Base-by-base conservation (phyloP, 2,113 vertebrate species). In the Vulpes ferrilata region DNA sequence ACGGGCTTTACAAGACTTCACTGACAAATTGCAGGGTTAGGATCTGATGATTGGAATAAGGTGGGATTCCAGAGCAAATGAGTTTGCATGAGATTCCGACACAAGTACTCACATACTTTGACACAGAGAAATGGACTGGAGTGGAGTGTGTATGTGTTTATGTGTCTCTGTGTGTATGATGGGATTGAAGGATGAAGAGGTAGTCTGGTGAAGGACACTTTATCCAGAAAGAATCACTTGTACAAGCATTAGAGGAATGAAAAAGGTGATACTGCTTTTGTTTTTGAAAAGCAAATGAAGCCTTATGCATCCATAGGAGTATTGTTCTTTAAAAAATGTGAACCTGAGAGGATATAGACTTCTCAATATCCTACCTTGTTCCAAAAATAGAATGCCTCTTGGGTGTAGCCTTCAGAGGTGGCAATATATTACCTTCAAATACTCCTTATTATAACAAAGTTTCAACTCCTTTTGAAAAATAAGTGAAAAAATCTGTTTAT, bases 401-500 rank as follows among this genome's bases (percentile, higher is more conserved):
- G 16, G 10, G 57, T 83, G 4, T 48, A 51, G 7, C 19, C 7
- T 55, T 87, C 13, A 62, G 23, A 79, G n/a, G 17, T 57, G 3
- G 16, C 59, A 25, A 84, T 76, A 2, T 27, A 23, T 64, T 95
- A 35, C 13, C 88, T 92, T 92, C 48, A 92, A 92, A 48, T 15
- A 84, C 9, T 64, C 20, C 11, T 89, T 87, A 55, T 59, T 27
- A 86, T 60, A 87, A 83, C 2, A 62, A 62, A 20, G 12, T 79
- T 79, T 89, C 30, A 87, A 80, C 16, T 11, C 92, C 67, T 92
- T 53, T 88, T 62, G 89, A 96, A 71, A 30, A n/a, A 43, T 43
- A 43, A 43, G 43, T 43, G 43, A 19, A 71, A 96, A 22, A 48
- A 38, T 32, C 23, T 59, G 0, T 15, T 67, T 79, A 73, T 76